These are phyloP conservation scores for Fundulus diaphanus DNA, from an alignment of 2,797 vertebrate genomes.

Conservation along the genomic window DNA sequence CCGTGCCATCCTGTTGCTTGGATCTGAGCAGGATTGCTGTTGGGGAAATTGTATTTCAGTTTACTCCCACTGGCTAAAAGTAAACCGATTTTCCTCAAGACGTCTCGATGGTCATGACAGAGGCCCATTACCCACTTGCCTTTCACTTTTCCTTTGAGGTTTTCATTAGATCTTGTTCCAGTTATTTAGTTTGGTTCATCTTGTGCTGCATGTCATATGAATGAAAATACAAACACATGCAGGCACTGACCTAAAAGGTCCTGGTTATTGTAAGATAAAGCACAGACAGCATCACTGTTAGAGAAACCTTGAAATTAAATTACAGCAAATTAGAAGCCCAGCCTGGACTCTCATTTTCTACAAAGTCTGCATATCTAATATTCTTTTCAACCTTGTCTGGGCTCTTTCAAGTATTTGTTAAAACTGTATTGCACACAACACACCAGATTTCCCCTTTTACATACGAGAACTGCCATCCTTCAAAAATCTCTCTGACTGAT, in stretches of 20 bases:
- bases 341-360: neutral
- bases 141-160: neutral
- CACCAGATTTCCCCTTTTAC: neutral
- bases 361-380: neutral
- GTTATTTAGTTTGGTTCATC: neutral
- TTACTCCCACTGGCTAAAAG: neutral
- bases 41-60: neutral
- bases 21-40: neutral
- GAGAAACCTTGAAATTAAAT: neutral
- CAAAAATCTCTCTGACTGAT: neutral
- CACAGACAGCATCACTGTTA: neutral
- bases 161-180: neutral
- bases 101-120: neutral
- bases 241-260: neutral
- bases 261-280: neutral
- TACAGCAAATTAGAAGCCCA: neutral
- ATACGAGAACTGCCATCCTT: neutral
- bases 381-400: neutral
- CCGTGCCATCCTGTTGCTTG: neutral
- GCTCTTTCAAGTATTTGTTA: neutral
- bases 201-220: neutral
- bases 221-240: neutral
- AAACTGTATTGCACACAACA: neutral
- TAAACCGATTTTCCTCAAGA: neutral
- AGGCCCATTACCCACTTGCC: neutral